phyloP scores from a whole-genome alignment of 2,113 vertebrate species.

The Grus americana region DNA sequence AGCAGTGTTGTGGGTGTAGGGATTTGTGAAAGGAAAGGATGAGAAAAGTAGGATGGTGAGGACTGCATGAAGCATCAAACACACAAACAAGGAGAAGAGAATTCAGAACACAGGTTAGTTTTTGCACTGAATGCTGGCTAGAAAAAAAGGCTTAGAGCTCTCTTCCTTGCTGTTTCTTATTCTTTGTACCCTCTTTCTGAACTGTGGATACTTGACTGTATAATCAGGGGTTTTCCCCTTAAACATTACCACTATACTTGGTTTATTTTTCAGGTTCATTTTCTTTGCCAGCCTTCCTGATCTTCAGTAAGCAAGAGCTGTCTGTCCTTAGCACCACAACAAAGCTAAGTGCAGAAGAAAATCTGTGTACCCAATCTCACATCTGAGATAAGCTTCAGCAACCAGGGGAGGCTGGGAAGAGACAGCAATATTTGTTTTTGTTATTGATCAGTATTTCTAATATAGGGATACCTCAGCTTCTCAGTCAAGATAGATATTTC shows the following conservation, averaged over 20 bases:
- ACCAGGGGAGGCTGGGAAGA: not conserved
- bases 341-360: not conserved
- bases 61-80: not conserved
- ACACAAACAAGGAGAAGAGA: not conserved
- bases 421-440: conserved; percentile 7
- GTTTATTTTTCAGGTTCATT: not conserved
- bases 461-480: not conserved
- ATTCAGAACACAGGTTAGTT: not conserved
- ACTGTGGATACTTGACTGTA: not conserved
- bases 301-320: not conserved
- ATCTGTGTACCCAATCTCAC: not conserved
- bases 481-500: not conserved
- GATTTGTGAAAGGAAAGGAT: not conserved
- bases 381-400: not conserved
- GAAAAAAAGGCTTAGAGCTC: not conserved
- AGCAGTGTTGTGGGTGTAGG: not conserved
- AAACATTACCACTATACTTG: not conserved
- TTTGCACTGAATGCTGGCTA: not conserved
- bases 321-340: not conserved
- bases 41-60: not conserved
- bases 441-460: conserved; percentile 46
- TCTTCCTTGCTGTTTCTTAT: not conserved
- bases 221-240: fast-evolving
- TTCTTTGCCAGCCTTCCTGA: not conserved
- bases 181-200: not conserved